Evolutionary conservation across 2,888 invertebrate species (phyloP), one percentile per base, ranked within the genome.

Genomic region (Icerya purchasi): DNA sequence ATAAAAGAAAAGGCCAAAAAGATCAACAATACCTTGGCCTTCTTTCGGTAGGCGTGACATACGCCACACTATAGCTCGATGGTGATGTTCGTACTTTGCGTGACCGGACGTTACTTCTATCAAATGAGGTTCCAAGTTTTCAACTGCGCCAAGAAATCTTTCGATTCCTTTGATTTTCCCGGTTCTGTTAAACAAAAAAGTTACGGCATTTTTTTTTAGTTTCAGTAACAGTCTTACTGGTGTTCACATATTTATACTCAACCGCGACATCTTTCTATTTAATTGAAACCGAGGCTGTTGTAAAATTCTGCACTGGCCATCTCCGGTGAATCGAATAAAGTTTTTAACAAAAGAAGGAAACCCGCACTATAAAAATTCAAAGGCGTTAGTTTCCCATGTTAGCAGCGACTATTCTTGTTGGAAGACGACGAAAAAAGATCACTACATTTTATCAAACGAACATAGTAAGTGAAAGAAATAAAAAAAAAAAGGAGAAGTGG

Each of bases 81-180:
- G 94, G 70, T 96, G 91, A 75, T 97, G 96, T 74, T 98, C 97
- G 74, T 98, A 98, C 75, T 98, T 98, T 61, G 98, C 97, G 72
- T 90, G 83, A 55, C 93, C 94, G 1, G 92, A 92, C 14, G 96
- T 94, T 5, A 91, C 91, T 73, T 94, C 94, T 71, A 96, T 93
- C 23, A 94, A 76, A 56, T 91, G 90, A 68, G 88, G 86, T 70
- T 92, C 91, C 65, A 89, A 75, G 14, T 86, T 84, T 68, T 92
- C 92, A 65, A 93, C 86, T 1, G 92, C 84, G 21, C 94, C 93
- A 68, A 92, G 76, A 69, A 92, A 86, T 61, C 92, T 76, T 71
- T 92, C 92, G 66, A 92, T 88, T 60, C 92, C 92, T 71, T 91
- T 91, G 65, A 90, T 86, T 73, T 90, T 90, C 24, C 90, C 90